Evolutionary conservation across 2,888 invertebrate genomes (phyloP).

Genomic region (Aspidiotus rigidus): DNA sequence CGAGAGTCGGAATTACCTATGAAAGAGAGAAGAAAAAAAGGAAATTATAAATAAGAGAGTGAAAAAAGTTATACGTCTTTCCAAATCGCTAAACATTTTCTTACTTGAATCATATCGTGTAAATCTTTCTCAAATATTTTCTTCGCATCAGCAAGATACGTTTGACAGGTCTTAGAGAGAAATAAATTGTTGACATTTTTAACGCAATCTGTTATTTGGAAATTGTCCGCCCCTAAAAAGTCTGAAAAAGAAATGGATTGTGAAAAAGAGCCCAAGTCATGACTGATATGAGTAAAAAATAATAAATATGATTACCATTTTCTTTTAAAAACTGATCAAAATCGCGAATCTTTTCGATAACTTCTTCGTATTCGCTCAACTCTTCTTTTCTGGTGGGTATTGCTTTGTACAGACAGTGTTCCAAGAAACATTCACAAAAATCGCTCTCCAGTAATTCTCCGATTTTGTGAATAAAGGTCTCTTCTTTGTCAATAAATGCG

Average conservation of each 20-base stretch:
- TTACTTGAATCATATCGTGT: slow-evolving; percentile 35
- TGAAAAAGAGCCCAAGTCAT: no score
- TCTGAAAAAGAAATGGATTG: slow-evolving; percentile 12
- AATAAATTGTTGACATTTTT: slow-evolving; percentile 35
- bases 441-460: slow-evolving; percentile 49
- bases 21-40: no score
- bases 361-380: slow-evolving; percentile 51
- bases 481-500: slow-evolving; percentile 44
- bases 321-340: slow-evolving; percentile 40
- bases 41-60: no score
- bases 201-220: slow-evolving; percentile 28
- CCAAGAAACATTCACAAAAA: slow-evolving; percentile 57
- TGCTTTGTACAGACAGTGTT: slow-evolving; percentile 63
- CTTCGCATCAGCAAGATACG: slow-evolving; percentile 33
- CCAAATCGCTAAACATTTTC: background rate
- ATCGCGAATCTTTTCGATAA: slow-evolving; percentile 55
- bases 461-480: slow-evolving; percentile 48
- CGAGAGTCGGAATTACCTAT: no score
- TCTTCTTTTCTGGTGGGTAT: slow-evolving; percentile 67
- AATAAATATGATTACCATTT: slow-evolving; percentile 18
- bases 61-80: background rate
- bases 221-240: slow-evolving; percentile 28
- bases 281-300: no score
- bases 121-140: slow-evolving; percentile 35
- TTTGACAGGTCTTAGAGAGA: slow-evolving; percentile 34